Percentiles rank a stretch among this genome's conserved stretches.
Conservation (phyloP, 2,113 vertebrate genomes). For the Capricornis sumatraensis region DNA sequence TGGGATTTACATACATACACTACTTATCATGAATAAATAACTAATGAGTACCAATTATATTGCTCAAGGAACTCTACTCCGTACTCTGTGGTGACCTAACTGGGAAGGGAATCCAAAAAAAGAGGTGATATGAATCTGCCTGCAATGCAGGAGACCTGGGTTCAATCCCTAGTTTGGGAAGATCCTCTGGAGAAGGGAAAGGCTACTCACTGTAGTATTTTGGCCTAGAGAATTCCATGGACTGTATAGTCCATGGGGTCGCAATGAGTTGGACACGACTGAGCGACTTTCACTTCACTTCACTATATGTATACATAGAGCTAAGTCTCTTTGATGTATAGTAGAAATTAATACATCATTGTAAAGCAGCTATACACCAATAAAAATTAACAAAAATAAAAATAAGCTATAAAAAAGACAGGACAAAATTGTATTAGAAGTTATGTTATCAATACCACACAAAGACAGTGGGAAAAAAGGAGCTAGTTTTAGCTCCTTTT, state of each 20-base stretch:
- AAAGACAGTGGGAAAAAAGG: neutral
- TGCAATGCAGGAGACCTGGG: neutral
- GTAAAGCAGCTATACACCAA: neutral
- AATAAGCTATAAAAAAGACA: neutral
- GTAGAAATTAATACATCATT: neutral
- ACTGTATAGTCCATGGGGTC: neutral
- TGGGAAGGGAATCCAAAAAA: neutral
- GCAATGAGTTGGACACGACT: rapidly evolving
- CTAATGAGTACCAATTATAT: neutral
- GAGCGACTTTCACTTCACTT: neutral
- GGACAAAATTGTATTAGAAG: neutral
- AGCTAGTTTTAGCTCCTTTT: neutral
- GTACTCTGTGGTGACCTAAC: neutral
- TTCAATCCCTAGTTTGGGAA: neutral
- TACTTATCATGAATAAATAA: neutral
- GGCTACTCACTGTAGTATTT: neutral
- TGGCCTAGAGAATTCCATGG: neutral
- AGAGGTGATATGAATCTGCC: neutral
- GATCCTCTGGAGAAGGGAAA: neutral
- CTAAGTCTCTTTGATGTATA: neutral
- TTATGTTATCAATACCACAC: neutral
- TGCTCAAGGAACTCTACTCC: neutral
- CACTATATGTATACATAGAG: neutral
- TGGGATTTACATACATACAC: neutral
- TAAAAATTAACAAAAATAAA: neutral